Evolutionary conservation across 2,113 vertebrate species (phyloP), one percentile per base, ranked within the genome.

Genomic region (Pterocles orientalis): DNA sequence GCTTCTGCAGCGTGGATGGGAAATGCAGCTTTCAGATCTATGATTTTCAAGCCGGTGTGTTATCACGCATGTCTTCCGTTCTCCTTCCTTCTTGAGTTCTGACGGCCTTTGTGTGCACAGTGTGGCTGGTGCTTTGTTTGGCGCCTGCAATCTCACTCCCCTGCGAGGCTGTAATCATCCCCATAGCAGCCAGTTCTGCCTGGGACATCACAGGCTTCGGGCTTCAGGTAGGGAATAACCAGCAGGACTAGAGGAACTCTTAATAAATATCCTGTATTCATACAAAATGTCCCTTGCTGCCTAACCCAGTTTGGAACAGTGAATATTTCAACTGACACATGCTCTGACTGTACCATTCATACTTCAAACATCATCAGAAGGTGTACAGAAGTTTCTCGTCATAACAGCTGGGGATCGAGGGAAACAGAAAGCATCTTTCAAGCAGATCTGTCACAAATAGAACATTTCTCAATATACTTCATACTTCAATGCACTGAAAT

Each of bases 261-360:
- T 97, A 93, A 92, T 95, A 97, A 95, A 94, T 94, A 95, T 34
- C 88, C 88, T 82, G 6, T 81, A 78, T 96, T 96, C 72, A 25
- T 94, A 84, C 69, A 92, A 88, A 97, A 70, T 58, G 66, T 97
- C 95, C 95, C 95, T 94, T 56, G 92, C 92, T 97, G 93, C 84
- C 82, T 97, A 97, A 92, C 94, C 95, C 76, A 96, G 79, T 96
- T 97, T 95, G 94, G 85, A 96, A 82, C 86, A 94, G 91, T 71
- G 93, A 96, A 61, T 94, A 80, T 96, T 96, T 97, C 86, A 95
- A 76, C 86, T 92, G 84, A 94, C 80, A 97, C 72, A 78, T 78
- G 68, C 48, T 96, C 86, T 86, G 66, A 23, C 83, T 80, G 26
- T 94, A 82, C 53, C 4, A 9, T 95, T 96, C 60, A 39, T 84